Percentiles rank a stretch among this genome's conserved stretches.
phyloP scores from a whole-genome alignment of 1,140 invertebrate genomes.

The Drosophila kepulauana region DNA sequence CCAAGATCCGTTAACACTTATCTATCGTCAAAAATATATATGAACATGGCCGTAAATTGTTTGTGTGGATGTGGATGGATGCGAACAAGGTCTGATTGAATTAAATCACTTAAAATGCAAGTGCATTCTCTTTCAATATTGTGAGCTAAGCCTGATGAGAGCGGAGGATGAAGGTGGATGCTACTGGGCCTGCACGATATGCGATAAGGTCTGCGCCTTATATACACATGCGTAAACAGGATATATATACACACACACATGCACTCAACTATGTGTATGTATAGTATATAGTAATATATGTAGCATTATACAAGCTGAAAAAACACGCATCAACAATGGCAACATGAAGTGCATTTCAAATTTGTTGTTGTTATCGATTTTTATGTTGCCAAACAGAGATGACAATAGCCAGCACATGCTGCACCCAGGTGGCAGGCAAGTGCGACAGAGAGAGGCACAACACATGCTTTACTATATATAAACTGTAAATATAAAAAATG shows the following conservation, averaged over 20 bases:
- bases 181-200: slow-evolving; percentile 21
- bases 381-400: slow-evolving; percentile 24
- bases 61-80: background rate
- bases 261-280: background rate
- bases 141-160: background rate
- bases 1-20: background rate
- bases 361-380: slow-evolving; percentile 53
- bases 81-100: slow-evolving; percentile 44
- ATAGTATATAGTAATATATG: slow-evolving; percentile 8
- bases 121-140: slow-evolving; percentile 37
- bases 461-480: slow-evolving; percentile 34
- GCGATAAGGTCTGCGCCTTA: slow-evolving; percentile 46
- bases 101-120: slow-evolving; percentile 49
- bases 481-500: slow-evolving; percentile 55
- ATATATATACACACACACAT: slow-evolving; percentile 11
- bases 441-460: slow-evolving; percentile 4
- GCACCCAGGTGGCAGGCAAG: background rate
- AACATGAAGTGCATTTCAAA: slow-evolving; percentile 50
- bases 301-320: slow-evolving; percentile 28
- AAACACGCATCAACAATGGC: slow-evolving; percentile 46
- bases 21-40: slow-evolving; percentile 17
- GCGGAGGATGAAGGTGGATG: background rate
- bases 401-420: slow-evolving; percentile 12
- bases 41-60: slow-evolving; percentile 15
- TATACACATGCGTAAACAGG: slow-evolving; percentile 28